Conservation (phyloP, 1,140 invertebrate species). For the Calosoma granatense region DNA sequence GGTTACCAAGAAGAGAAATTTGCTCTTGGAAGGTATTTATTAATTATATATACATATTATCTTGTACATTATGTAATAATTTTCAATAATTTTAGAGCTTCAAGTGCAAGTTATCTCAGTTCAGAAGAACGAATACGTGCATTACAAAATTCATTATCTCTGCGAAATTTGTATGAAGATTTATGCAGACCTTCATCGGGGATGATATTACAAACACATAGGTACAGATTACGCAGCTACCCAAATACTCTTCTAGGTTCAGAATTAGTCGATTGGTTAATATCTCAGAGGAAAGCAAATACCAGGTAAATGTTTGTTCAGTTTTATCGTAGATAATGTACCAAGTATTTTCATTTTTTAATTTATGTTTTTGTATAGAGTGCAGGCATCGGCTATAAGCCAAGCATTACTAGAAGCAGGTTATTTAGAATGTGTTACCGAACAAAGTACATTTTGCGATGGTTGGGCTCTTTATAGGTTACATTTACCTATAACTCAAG, state of each 20-base stretch:
- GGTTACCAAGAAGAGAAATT: conserved; percentile 72
- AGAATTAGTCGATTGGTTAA: conserved; percentile 68
- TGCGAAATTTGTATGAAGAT: conserved; percentile 63
- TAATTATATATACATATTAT: conserved; percentile 2
- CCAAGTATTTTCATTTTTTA: conserved; percentile 10
- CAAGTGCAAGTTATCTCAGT: conserved; percentile 39
- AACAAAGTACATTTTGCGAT: conserved; percentile 36
- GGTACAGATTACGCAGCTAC: conserved; percentile 55
- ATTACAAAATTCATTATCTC: conserved; percentile 60
- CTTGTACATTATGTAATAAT: conserved; percentile 16
- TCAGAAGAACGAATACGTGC: conserved; percentile 52
- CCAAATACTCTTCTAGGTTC: conserved; percentile 57
- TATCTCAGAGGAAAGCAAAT: conserved; percentile 55
- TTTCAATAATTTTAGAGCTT: conserved; percentile 26
- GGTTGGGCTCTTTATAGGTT: conserved; percentile 48
- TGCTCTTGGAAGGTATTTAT: conserved; percentile 41
- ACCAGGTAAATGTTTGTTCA: conserved; percentile 38
- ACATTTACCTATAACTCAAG: conserved; percentile 23
- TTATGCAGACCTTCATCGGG: conserved; percentile 45
- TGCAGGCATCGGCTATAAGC: conserved; percentile 68
- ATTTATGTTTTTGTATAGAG: conserved; percentile 39
- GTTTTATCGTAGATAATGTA: conserved; percentile 26
- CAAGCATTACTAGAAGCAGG: conserved; percentile 71
- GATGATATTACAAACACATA: conserved; percentile 49
- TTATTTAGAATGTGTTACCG: conserved; percentile 57